Evolutionary conservation across 2,113 vertebrate species (phyloP).

Genomic region (Colistium nudipinnis): DNA sequence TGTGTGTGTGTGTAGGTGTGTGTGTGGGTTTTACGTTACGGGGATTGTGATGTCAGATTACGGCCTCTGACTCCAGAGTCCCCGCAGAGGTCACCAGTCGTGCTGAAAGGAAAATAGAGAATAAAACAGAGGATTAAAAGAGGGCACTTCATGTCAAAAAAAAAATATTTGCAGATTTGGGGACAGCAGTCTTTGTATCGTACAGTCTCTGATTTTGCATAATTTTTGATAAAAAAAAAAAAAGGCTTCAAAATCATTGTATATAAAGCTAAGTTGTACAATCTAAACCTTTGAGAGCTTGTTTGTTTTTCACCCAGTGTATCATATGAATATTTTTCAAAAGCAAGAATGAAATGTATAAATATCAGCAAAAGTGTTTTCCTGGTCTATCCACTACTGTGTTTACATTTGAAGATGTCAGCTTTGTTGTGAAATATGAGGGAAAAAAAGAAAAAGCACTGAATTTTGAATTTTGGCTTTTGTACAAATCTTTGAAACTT

Average conservation of each 20-base stretch:
- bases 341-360: constrained; percentile 22
- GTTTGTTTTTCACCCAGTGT: constrained; percentile 51
- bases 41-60: not conserved
- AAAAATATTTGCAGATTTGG: constrained; percentile 24
- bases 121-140: constrained; percentile 18
- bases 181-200: constrained; percentile 36
- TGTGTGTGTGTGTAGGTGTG: no score
- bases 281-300: constrained; percentile 17
- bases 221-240: constrained; percentile 51
- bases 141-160: constrained; percentile 18
- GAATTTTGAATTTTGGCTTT: not conserved
- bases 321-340: constrained; percentile 68
- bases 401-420: constrained; percentile 49
- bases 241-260: constrained; percentile 49
- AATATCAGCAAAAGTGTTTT: constrained; percentile 37
- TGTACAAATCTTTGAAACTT: not conserved
- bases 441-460: no score
- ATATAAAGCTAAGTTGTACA: constrained; percentile 45
- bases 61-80: not conserved
- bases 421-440: constrained; percentile 12
- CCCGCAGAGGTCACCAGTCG: not conserved
- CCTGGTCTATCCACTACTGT: constrained; percentile 7
- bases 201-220: constrained; percentile 22
- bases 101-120: constrained; percentile 17
- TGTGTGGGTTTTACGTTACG: constrained; percentile 10